phyloP scores from a whole-genome alignment of 2,797 vertebrate species.

The Hydrolagus colliei region DNA sequence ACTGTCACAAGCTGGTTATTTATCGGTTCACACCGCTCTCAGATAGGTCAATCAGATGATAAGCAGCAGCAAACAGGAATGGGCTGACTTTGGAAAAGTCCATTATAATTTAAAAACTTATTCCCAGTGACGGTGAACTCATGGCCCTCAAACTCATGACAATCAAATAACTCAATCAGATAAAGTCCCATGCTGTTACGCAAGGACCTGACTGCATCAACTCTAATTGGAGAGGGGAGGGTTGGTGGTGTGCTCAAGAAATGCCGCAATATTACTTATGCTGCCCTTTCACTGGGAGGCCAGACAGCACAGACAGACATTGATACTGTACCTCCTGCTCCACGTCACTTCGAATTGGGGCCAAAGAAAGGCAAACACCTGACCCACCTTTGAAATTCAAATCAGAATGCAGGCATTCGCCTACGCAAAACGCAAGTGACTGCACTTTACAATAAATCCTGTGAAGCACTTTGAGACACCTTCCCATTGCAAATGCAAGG shows the following conservation, averaged over 20 bases:
- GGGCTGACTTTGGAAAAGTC: background rate
- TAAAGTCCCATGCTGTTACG: background rate
- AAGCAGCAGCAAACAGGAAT: background rate
- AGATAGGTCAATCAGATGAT: background rate
- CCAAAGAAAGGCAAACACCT: no score
- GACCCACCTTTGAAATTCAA: no score
- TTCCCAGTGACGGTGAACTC: background rate
- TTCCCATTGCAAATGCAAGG: no score
- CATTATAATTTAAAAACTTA: background rate
- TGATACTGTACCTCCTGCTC: no score
- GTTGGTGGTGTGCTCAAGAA: background rate
- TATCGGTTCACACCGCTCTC: background rate
- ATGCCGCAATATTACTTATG: background rate
- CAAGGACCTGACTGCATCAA: background rate
- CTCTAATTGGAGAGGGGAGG: background rate
- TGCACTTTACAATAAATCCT: no score
- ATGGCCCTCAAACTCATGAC: background rate
- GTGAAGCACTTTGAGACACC: no score
- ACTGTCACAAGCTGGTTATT: background rate
- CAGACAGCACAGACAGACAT: no score
- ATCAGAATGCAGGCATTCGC: no score
- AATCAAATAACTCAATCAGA: background rate
- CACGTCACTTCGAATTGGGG: no score
- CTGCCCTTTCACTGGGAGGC: no score
- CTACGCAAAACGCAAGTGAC: no score